phyloP scores from a whole-genome alignment of 2,797 vertebrate species.

The Helicolenus hilgendorfi region DNA sequence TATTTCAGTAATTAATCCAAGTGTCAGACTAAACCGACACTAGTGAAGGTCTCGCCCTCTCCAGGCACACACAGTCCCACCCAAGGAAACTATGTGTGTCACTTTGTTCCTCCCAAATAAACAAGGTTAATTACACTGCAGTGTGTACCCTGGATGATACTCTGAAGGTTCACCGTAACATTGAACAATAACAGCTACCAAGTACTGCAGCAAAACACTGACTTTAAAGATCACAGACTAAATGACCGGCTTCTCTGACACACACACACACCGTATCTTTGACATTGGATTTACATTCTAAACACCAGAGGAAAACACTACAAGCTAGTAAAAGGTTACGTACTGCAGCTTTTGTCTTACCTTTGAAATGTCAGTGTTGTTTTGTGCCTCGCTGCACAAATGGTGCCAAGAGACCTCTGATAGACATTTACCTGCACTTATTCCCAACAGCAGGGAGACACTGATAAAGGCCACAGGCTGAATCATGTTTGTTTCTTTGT shows the following conservation, averaged over 20 bases:
- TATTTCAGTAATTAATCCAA: conserved; percentile 35
- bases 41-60: conserved; percentile 29
- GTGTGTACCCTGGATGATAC: not conserved
- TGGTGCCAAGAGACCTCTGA: conserved; percentile 32
- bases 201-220: not conserved
- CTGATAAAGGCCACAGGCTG: conserved; percentile 39
- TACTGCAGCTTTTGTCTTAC: conserved; percentile 38
- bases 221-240: conserved; percentile 1
- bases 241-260: conserved; percentile 1
- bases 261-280: not conserved
- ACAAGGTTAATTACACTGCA: conserved; percentile 35
- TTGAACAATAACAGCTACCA: not conserved
- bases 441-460: conserved; percentile 20
- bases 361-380: conserved; percentile 73
- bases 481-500: conserved; percentile 15
- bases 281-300: not conserved
- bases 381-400: conserved; percentile 47
- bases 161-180: not conserved
- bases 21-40: conserved; percentile 24
- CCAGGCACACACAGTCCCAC: conserved; percentile 17
- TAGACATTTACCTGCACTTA: conserved; percentile 39
- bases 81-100: conserved; percentile 17
- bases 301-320: conserved; percentile 14
- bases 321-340: conserved; percentile 48
- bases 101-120: conserved; percentile 11